Evolutionary conservation across 2,797 vertebrate species (phyloP).

Genomic region (Myotis myotis): DNA sequence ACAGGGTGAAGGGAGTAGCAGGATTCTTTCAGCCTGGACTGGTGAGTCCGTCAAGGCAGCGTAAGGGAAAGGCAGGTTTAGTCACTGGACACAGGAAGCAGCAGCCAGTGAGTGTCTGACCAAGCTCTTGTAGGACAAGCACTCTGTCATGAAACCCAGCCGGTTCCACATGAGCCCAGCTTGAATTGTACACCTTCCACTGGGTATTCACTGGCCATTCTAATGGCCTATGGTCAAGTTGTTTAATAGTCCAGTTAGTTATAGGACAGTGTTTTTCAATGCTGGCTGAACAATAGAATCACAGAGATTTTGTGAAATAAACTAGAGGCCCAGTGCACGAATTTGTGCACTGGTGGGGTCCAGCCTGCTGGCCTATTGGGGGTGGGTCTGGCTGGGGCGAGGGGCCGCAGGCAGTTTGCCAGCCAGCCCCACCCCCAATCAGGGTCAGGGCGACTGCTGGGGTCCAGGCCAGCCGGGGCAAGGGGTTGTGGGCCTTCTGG

Average conservation of each 20-base stretch:
- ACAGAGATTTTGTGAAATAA: neutral
- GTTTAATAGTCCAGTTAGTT: conserved; percentile 46
- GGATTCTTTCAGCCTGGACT: neutral
- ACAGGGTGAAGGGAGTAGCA: neutral
- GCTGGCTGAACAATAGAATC: neutral
- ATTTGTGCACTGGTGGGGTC: too few species aligned
- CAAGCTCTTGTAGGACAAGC: neutral
- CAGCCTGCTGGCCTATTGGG: too few species aligned
- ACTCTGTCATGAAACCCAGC: neutral
- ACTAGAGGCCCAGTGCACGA: too few species aligned
- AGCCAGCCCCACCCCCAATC: too few species aligned
- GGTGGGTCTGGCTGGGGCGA: too few species aligned
- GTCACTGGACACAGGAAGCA: neutral
- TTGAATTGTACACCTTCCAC: neutral
- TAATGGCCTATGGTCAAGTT: neutral
- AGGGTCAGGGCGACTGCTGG: too few species aligned
- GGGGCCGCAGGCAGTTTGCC: too few species aligned
- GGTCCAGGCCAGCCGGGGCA: too few species aligned
- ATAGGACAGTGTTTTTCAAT: neutral
- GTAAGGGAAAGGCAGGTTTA: neutral
- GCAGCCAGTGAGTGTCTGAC: neutral
- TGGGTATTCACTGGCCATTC: neutral
- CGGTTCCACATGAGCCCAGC: neutral
- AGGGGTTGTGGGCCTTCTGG: too few species aligned
- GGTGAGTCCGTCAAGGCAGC: neutral